Percentiles rank a stretch among this genome's conserved stretches.
These are phyloP conservation scores for Bufotes viridis DNA, from an alignment of 2,797 vertebrate species.

Conservation along the genomic window DNA sequence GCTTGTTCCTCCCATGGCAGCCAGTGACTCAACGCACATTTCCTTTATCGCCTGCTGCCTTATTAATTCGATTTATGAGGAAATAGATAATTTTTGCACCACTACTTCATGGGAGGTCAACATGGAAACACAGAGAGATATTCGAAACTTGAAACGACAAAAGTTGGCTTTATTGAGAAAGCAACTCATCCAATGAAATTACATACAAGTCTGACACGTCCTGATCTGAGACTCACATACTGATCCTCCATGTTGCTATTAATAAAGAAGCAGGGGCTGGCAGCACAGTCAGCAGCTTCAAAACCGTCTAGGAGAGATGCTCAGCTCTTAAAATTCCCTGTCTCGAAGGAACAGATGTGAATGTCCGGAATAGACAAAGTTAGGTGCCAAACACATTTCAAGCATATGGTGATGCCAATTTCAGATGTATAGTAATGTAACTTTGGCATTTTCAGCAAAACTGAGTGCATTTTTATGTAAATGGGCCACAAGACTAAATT, in stretches of 20 bases:
- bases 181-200: background rate
- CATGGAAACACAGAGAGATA: background rate
- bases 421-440: constrained; percentile 35
- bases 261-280: constrained; percentile 61
- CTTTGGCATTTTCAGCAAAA: constrained; percentile 30
- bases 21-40: no score
- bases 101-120: background rate
- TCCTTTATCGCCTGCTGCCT: background rate
- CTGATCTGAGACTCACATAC: background rate
- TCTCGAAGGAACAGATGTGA: constrained; percentile 33
- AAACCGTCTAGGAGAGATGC: constrained; percentile 45
- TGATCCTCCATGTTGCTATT: background rate
- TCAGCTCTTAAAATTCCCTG: constrained; percentile 31
- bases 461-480: constrained; percentile 18
- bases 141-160: background rate
- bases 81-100: background rate
- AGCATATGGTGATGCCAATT: constrained; percentile 49
- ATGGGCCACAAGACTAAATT: constrained; percentile 39
- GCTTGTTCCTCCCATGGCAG: no score
- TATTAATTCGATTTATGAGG: background rate
- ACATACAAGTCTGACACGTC: constrained; percentile 4
- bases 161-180: background rate
- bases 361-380: constrained; percentile 27
- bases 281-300: constrained; percentile 50
- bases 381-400: constrained; percentile 18